Evolutionary conservation across 2,113 vertebrate genomes (phyloP).

Genomic region (Setophaga coronata): DNA sequence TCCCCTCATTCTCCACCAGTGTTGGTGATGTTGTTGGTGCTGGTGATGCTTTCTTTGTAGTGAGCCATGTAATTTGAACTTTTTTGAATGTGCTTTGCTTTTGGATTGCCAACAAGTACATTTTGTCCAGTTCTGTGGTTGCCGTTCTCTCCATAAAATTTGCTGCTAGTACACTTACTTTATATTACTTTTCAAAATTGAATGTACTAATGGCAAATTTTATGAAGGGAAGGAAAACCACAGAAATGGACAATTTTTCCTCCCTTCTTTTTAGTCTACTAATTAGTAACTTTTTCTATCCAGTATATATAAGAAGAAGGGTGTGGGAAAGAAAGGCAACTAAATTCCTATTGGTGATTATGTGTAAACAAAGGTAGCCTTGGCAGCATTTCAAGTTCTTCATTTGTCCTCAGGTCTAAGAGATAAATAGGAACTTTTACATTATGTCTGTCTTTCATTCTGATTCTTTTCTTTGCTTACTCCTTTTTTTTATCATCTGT

Average conservation of each 20-base stretch:
- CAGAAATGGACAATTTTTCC: neutral
- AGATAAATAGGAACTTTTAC: neutral
- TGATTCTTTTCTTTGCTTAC: neutral
- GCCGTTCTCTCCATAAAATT: neutral
- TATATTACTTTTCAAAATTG: neutral
- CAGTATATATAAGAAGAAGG: neutral
- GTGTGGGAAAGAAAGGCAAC: neutral
- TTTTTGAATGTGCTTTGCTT: neutral
- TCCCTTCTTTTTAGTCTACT: neutral
- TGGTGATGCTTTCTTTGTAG: neutral
- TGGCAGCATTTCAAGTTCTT: conserved; percentile 40
- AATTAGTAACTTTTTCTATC: neutral
- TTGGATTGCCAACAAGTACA: neutral
- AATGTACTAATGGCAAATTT: neutral
- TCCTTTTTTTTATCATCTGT: neutral
- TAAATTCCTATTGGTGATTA: neutral
- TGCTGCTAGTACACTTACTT: neutral
- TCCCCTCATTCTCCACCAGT: neutral
- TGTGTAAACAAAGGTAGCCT: neutral
- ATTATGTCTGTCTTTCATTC: neutral
- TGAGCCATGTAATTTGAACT: neutral
- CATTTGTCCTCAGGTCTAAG: neutral
- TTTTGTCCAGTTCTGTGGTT: neutral
- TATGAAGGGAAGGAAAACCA: neutral
- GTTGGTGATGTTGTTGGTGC: neutral